Evolutionary conservation across 2,888 invertebrate species (phyloP), one percentile per base, ranked within the genome.

Genomic region (Octodonta nipae): DNA sequence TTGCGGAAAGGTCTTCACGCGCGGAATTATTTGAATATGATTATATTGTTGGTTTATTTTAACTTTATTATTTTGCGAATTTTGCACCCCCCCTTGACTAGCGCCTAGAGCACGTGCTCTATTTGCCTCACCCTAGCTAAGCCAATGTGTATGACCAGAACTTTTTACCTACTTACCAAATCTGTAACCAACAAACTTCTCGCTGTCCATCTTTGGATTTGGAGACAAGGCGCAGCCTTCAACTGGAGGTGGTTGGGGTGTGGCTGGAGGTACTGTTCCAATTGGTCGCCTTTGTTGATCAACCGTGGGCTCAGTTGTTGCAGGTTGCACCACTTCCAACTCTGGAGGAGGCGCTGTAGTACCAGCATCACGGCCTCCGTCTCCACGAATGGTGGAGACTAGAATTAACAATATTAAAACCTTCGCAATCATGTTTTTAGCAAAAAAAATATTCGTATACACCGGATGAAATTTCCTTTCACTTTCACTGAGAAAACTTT

Each of bases 81-180:
- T n/a, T n/a, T n/a, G n/a, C n/a, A n/a, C n/a, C n/a, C n/a, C n/a
- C n/a, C n/a, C n/a, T n/a, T n/a, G n/a, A n/a, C n/a, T n/a, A n/a
- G n/a, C n/a, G n/a, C n/a, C n/a, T n/a, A n/a, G n/a, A n/a, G n/a
- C n/a, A n/a, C n/a, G n/a, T n/a, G n/a, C n/a, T n/a, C n/a, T n/a
- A n/a, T n/a, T n/a, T n/a, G n/a, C n/a, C n/a, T n/a, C n/a, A n/a
- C n/a, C n/a, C n/a, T n/a, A n/a, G n/a, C n/a, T n/a, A n/a, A n/a
- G n/a, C n/a, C n/a, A n/a, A n/a, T n/a, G n/a, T n/a, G n/a, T n/a
- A n/a, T n/a, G n/a, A n/a, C n/a, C n/a, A n/a, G n/a, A n/a, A n/a
- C n/a, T n/a, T n/a, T n/a, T n/a, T n/a, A n/a, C n/a, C n/a, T 2
- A 47, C 64, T 59, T 54, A 75, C 78, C 78, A 43, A 78, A 76